Evolutionary conservation across 2,888 invertebrate genomes (phyloP).

Genomic region (Nomada hirtipes): DNA sequence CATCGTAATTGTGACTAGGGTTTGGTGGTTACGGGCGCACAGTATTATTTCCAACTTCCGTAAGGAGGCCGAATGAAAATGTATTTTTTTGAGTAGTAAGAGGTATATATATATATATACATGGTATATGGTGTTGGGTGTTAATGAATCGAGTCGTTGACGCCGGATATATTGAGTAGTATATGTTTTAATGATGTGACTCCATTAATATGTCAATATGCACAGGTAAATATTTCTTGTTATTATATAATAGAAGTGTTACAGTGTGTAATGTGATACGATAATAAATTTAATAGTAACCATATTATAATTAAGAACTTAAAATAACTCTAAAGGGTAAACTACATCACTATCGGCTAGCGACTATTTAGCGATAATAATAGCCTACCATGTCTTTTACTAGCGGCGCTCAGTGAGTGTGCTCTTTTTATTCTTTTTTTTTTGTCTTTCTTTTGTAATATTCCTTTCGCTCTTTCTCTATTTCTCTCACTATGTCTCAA

Average conservation of each 20-base stretch:
- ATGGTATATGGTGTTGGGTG: slow-evolving; percentile 84
- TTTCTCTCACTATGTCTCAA: slow-evolving; percentile 9
- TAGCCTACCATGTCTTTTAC: slow-evolving; percentile 79
- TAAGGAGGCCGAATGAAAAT: slow-evolving; percentile 16
- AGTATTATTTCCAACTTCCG: slow-evolving; percentile 6
- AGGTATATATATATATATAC: slow-evolving; percentile 67
- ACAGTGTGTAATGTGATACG: slow-evolving; percentile 83
- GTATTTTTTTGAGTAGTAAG: slow-evolving; percentile 52
- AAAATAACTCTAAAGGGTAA: slow-evolving; percentile 81
- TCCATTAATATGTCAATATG: slow-evolving; percentile 83
- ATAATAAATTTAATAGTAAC: slow-evolving; percentile 75
- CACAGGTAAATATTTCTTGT: slow-evolving; percentile 83
- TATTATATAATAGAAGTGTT: slow-evolving; percentile 83
- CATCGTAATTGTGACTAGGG: too few relatives aligned
- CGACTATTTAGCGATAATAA: slow-evolving; percentile 79
- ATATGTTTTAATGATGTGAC: slow-evolving; percentile 84
- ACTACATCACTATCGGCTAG: slow-evolving; percentile 80
- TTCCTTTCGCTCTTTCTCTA: slow-evolving; percentile 20
- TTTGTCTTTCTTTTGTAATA: slow-evolving; percentile 26
- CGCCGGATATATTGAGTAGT: slow-evolving; percentile 81
- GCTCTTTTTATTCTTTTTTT: slow-evolving; percentile 40
- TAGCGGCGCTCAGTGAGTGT: slow-evolving; percentile 76
- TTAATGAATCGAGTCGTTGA: slow-evolving; percentile 83
- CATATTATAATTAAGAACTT: slow-evolving; percentile 77
- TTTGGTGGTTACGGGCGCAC: neutral